Evolutionary conservation across 2,113 vertebrate species (phyloP).

Genomic region (Rhinichthys klamathensis): DNA sequence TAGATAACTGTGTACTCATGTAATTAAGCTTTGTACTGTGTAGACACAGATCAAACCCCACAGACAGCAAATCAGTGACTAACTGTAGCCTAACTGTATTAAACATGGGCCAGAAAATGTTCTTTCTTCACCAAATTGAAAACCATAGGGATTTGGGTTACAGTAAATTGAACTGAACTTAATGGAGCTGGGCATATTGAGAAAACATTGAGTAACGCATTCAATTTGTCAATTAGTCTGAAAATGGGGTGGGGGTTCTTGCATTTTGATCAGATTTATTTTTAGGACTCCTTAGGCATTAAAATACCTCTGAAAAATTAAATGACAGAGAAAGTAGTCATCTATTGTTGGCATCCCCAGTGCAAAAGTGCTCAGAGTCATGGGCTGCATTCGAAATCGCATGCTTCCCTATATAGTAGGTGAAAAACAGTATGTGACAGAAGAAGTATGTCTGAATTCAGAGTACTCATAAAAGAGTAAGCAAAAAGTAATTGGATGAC

Average conservation of each 20-base stretch:
- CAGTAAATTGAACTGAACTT: not conserved
- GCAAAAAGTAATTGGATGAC: no score
- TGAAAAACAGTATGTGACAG: no score
- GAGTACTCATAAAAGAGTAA: no score
- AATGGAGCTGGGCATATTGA: not conserved
- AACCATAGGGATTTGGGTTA: not conserved
- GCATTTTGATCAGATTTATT: not conserved
- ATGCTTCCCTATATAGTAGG: no score
- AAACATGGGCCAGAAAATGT: not conserved
- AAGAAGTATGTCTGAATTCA: no score
- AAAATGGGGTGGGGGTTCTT: not conserved
- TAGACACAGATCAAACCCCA: conserved; percentile 7
- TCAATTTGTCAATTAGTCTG: not conserved
- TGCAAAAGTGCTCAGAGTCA: not conserved
- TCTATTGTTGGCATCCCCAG: not conserved
- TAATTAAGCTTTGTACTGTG: conserved; percentile 54
- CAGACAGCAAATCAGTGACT: conserved; percentile 16
- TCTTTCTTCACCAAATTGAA: not conserved
- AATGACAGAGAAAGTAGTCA: not conserved
- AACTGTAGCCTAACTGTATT: not conserved
- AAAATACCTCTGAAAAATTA: not conserved
- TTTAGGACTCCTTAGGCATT: not conserved
- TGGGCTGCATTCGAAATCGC: no score
- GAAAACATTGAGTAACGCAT: not conserved
- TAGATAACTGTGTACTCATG: conserved; percentile 49